Conservation (phyloP, 2,797 vertebrate genomes). For the Huso huso region DNA sequence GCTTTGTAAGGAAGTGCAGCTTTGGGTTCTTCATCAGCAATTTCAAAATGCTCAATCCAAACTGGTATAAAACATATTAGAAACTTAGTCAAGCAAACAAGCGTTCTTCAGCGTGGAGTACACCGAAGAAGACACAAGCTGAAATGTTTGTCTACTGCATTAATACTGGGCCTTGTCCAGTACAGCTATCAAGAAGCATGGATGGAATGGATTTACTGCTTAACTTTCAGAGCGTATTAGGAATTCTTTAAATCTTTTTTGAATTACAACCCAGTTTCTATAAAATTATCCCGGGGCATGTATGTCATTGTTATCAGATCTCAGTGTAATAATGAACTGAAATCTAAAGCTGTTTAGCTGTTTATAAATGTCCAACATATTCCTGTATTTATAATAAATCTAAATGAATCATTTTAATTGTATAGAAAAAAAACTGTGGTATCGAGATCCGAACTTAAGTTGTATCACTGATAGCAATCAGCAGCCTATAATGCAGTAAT, state of each 20-base stretch:
- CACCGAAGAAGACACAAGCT: background rate
- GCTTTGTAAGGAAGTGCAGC: too few species aligned
- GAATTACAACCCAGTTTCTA: slow-evolving; percentile 50
- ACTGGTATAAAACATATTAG: too few species aligned
- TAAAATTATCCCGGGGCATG: slow-evolving; percentile 42
- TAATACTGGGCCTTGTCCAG: background rate
- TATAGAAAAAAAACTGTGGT: too few species aligned
- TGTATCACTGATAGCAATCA: too few species aligned
- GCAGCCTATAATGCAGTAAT: too few species aligned
- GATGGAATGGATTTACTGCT: slow-evolving; percentile 26
- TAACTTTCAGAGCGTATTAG: slow-evolving; percentile 50
- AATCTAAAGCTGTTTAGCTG: slow-evolving; percentile 32
- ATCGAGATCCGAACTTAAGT: too few species aligned
- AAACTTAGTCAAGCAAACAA: too few species aligned
- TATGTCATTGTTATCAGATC: slow-evolving; percentile 46
- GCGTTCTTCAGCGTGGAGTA: too few species aligned
- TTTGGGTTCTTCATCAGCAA: too few species aligned
- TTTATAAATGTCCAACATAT: slow-evolving; percentile 35
- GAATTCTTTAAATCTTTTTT: slow-evolving; percentile 47
- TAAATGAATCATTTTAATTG: too few species aligned
- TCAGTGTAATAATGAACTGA: slow-evolving; percentile 33
- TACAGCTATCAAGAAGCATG: too few species aligned
- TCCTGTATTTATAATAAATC: slow-evolving; percentile 27
- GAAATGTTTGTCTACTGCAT: background rate
- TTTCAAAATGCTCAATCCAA: too few species aligned